Conservation (phyloP, 2,797 vertebrate genomes). For the Fistularia commersonii region DNA sequence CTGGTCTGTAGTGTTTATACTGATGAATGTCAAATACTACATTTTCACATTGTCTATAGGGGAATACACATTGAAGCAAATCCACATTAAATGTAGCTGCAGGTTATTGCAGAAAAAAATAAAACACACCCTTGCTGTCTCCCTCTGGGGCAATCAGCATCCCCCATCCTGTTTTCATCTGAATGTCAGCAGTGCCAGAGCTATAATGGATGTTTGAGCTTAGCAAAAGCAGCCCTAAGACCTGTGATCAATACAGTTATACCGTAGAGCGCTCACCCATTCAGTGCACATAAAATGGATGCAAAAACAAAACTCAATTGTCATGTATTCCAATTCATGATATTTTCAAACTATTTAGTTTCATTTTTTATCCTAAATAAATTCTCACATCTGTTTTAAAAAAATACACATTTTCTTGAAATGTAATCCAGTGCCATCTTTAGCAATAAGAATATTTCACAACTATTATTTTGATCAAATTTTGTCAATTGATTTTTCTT, state of each 20-base stretch:
- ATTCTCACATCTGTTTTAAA: too few species aligned
- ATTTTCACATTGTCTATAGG: conserved; percentile 16
- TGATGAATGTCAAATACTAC: too few species aligned
- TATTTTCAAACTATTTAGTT: too few species aligned
- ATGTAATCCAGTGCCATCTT: too few species aligned
- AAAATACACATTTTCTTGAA: too few species aligned
- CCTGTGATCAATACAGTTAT: conserved; percentile 53
- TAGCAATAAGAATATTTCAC: too few species aligned
- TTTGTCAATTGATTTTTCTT: too few species aligned
- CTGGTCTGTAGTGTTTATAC: too few species aligned
- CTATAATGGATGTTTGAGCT: conserved; percentile 56
- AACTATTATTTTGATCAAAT: too few species aligned
- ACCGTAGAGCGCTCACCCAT: conserved; percentile 28
- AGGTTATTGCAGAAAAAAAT: conserved; percentile 36
- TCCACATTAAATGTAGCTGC: conserved; percentile 26
- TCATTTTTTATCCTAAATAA: too few species aligned
- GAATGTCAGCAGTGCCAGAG: conserved; percentile 61
- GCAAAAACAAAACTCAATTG: too few species aligned
- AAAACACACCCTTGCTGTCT: conserved; percentile 32
- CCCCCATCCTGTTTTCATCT: conserved; percentile 35
- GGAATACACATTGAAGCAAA: conserved; percentile 9
- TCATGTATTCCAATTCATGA: too few species aligned
- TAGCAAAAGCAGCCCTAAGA: conserved; percentile 31
- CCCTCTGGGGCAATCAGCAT: conserved; percentile 58
- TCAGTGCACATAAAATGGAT: conserved; percentile 14